Conservation (phyloP, 2,888 invertebrate species). For the Helobdella robusta region DNA sequence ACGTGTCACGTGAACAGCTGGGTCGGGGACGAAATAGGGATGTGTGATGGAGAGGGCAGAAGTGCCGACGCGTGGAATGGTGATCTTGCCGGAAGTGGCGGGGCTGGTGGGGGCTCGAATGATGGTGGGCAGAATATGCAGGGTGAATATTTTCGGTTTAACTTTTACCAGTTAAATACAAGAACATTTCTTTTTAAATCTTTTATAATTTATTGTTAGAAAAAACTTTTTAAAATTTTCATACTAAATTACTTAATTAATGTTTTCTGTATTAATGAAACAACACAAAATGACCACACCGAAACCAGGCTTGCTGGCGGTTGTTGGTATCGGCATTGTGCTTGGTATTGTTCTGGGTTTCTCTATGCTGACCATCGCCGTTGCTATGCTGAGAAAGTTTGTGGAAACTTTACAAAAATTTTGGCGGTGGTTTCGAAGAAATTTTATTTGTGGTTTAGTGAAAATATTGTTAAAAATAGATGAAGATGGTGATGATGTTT, state of each 20-base stretch:
- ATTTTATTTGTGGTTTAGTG: not conserved
- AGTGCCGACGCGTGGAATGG: conserved; percentile 18
- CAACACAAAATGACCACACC: too few species aligned
- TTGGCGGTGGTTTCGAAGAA: not conserved
- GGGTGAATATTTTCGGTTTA: not conserved
- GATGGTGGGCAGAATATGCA: conserved; percentile 12
- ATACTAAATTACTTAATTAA: too few species aligned
- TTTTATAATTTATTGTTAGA: too few species aligned
- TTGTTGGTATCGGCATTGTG: conserved; percentile 25
- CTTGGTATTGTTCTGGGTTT: conserved; percentile 28
- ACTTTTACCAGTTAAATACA: too few species aligned
- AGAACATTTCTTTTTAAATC: too few species aligned
- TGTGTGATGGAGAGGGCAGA: conserved; percentile 50
- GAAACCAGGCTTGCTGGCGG: conserved; percentile 22
- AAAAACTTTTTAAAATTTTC: too few species aligned
- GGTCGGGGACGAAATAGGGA: conserved; percentile 62
- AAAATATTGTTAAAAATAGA: not conserved
- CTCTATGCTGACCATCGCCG: conserved; percentile 27
- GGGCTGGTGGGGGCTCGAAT: not conserved
- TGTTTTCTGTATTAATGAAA: too few species aligned
- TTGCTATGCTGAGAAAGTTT: conserved; percentile 25
- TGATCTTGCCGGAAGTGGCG: not conserved
- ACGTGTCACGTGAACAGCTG: conserved; percentile 56
- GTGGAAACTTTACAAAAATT: not conserved
- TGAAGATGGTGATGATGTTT: not conserved